Percentiles rank a stretch among this genome's conserved stretches.
These are phyloP conservation scores for Aleiodes leptofemur DNA, from an alignment of 2,888 invertebrate genomes.

Conservation along the genomic window DNA sequence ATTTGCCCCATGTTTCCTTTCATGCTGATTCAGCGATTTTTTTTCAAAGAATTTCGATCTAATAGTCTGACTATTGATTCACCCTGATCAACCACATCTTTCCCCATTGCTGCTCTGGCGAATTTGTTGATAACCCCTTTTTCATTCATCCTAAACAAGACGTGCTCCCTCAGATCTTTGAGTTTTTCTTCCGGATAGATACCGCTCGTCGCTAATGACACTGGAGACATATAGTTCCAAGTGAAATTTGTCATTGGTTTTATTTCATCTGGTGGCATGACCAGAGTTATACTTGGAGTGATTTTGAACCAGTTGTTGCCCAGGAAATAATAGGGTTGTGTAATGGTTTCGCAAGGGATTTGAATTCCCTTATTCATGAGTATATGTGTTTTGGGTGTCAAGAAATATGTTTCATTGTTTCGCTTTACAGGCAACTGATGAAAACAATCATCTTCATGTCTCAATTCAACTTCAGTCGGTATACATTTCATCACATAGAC, in stretches of 20 bases:
- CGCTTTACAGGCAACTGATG: constrained; percentile 42
- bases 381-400: constrained; percentile 55
- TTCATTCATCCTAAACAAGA: constrained; percentile 50
- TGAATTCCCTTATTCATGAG: constrained; percentile 53
- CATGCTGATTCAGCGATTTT: constrained; percentile 42
- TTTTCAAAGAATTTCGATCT: constrained; percentile 32
- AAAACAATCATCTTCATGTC: constrained; percentile 48
- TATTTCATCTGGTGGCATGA: constrained; percentile 36
- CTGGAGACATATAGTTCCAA: constrained; percentile 52
- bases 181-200: constrained; percentile 48
- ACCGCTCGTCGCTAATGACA: constrained; percentile 47
- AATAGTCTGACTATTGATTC: constrained; percentile 35
- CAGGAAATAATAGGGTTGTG: constrained; percentile 44
- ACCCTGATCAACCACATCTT: constrained; percentile 8
- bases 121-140: constrained; percentile 43
- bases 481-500: no score
- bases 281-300: constrained; percentile 39
- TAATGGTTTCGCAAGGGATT: constrained; percentile 18
- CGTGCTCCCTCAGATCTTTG: constrained; percentile 40
- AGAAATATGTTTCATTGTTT: constrained; percentile 43
- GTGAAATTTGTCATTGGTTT: constrained; percentile 44
- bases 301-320: constrained; percentile 54
- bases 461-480: constrained; percentile 49
- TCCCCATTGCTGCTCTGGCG: constrained; percentile 44
- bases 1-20: constrained; percentile 30